Conservation (phyloP, 2,888 invertebrate genomes). For the Galeruca laticollis region DNA sequence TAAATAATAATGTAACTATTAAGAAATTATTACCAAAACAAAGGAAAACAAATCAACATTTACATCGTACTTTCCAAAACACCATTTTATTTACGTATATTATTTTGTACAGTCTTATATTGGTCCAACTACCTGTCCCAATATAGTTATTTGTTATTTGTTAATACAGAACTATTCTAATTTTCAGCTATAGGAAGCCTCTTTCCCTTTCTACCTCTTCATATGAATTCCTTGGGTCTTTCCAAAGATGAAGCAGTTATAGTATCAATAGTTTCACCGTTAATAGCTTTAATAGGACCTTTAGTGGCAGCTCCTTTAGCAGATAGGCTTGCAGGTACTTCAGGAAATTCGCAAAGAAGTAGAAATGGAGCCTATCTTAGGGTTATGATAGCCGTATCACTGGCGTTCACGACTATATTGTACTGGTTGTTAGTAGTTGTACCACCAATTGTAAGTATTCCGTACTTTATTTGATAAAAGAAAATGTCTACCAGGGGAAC, state of each 20-base stretch:
- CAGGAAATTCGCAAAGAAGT: constrained; percentile 60
- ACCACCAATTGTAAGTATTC: constrained; percentile 73
- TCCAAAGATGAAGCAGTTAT: constrained; percentile 80
- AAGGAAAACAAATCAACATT: too few relatives aligned
- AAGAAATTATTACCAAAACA: too few relatives aligned
- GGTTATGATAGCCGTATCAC: constrained; percentile 75
- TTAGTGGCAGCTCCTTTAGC: constrained; percentile 82
- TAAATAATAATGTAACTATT: too few relatives aligned
- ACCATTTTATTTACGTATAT: too few relatives aligned
- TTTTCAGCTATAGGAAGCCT: constrained; percentile 82
- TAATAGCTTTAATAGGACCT: constrained; percentile 83
- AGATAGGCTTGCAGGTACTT: constrained; percentile 74
- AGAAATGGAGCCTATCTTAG: constrained; percentile 76
- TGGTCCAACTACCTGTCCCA: too few relatives aligned
- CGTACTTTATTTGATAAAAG: neutral
- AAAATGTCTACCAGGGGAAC: too few relatives aligned
- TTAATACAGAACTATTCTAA: too few relatives aligned
- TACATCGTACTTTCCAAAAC: too few relatives aligned
- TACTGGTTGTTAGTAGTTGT: constrained; percentile 77
- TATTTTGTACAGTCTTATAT: too few relatives aligned
- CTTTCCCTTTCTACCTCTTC: constrained; percentile 84
- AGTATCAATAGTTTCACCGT: constrained; percentile 83
- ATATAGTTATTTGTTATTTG: too few relatives aligned
- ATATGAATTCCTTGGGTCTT: constrained; percentile 81
- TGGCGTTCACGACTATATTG: constrained; percentile 77